These are phyloP conservation scores for Euzophera pinguis DNA, from an alignment of 2,888 invertebrate genomes.

Conservation along the genomic window DNA sequence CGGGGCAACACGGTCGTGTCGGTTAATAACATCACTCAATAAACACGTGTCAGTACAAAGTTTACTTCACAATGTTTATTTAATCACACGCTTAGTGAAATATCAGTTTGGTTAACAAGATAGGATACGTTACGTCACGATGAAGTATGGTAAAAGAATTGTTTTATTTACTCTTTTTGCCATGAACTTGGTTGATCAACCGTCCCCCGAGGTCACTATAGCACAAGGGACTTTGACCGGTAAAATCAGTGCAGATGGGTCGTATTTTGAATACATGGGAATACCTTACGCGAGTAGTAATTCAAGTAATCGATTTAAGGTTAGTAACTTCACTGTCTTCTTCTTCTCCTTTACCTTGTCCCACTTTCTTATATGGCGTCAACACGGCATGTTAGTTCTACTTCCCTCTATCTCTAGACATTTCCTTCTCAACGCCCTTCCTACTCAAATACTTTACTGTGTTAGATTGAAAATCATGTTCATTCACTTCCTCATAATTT, in stretches of 20 bases:
- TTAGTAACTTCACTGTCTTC: conserved; percentile 24
- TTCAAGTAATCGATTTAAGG: conserved; percentile 58
- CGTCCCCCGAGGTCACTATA: conserved; percentile 58
- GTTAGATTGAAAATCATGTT: too few relatives aligned
- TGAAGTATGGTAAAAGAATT: conserved; percentile 48
- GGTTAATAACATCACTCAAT: not conserved
- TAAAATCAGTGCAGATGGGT: conserved; percentile 57
- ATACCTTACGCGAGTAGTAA: conserved; percentile 64
- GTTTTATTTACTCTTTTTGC: conserved; percentile 58
- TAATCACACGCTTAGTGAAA: not conserved
- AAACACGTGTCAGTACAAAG: not conserved
- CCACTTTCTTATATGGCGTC: too few relatives aligned
- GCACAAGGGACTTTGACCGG: conserved; percentile 64
- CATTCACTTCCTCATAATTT: too few relatives aligned
- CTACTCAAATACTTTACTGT: too few relatives aligned
- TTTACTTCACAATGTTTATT: not conserved
- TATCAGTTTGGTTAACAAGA: not conserved
- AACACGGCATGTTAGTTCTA: too few relatives aligned
- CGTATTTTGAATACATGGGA: conserved; percentile 62
- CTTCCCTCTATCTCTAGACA: too few relatives aligned
- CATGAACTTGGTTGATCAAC: conserved; percentile 63
- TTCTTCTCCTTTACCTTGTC: too few relatives aligned
- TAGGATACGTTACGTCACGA: conserved; percentile 25
- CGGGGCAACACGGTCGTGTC: not conserved
- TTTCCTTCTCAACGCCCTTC: too few relatives aligned